phyloP scores from a whole-genome alignment of 2,888 invertebrate genomes.

The Periphyllus acericola region DNA sequence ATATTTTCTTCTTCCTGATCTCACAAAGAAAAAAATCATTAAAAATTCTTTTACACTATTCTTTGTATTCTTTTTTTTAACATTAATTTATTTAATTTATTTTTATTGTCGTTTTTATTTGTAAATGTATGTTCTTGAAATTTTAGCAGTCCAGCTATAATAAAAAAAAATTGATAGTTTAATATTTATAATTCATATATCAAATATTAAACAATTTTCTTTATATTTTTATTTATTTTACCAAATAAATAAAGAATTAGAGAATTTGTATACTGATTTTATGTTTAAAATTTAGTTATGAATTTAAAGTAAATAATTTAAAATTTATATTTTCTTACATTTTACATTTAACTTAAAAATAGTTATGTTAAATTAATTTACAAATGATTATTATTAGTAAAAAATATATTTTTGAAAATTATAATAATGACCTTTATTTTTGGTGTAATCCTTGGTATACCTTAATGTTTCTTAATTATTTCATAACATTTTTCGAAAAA shows the following conservation, averaged over 20 bases:
- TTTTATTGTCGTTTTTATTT: conserved; percentile 14
- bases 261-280: not conserved
- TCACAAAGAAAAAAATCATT: conserved; percentile 11
- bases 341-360: not conserved
- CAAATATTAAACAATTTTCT: not conserved
- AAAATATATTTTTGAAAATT: not conserved
- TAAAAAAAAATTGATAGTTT: not conserved
- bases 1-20: conserved; percentile 57
- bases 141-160: conserved; percentile 29
- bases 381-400: not conserved
- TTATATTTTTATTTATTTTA: not conserved
- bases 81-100: conserved; percentile 13
- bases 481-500: not conserved
- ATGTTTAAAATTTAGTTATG: not conserved
- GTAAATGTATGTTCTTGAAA: not conserved
- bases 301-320: not conserved
- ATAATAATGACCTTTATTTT: not conserved
- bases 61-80: conserved; percentile 11
- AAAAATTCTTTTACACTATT: conserved; percentile 24
- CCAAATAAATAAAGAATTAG: not conserved
- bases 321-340: not conserved
- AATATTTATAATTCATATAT: not conserved
- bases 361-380: not conserved
- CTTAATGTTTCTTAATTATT: not conserved
- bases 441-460: too few relatives aligned